These are phyloP conservation scores for Lagodon rhomboides DNA, from an alignment of 2,797 vertebrate species.

Conservation along the genomic window DNA sequence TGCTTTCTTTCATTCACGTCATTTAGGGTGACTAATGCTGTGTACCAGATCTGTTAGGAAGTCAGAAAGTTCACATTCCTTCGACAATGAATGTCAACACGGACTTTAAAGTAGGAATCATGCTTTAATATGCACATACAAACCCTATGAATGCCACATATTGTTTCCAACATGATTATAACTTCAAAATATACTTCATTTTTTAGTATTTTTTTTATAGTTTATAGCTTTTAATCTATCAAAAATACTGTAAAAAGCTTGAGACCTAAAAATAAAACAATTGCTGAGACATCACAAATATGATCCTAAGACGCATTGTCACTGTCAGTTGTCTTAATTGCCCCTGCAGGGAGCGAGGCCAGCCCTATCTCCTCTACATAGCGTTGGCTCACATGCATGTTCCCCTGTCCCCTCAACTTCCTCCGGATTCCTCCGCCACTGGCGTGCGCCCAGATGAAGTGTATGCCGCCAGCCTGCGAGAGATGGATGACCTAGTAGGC, in stretches of 20 bases:
- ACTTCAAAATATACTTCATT: not conserved
- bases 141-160: not conserved
- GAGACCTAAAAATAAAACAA: not conserved
- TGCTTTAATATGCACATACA: not conserved
- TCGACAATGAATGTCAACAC: not conserved
- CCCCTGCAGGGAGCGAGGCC: constrained; percentile 81
- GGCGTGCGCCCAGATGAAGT: constrained; percentile 11
- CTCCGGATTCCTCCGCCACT: constrained; percentile 61
- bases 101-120: constrained; percentile 3
- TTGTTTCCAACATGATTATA: not conserved
- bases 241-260: not conserved
- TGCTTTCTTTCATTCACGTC: constrained; percentile 1
- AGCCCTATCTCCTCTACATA: constrained; percentile 93
- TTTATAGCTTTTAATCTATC: not conserved
- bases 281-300: too few species aligned
- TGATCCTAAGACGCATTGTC: too few species aligned
- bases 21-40: not conserved
- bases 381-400: constrained; percentile 96
- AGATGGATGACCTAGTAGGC: constrained; percentile 94
- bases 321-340: not conserved
- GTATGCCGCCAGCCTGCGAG: constrained; percentile 86
- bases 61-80: constrained; percentile 13
- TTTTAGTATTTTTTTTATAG: not conserved
- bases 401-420: constrained; percentile 82
- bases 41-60: not conserved